Conservation (phyloP, 2,797 vertebrate genomes). For the Mycteria americana region DNA sequence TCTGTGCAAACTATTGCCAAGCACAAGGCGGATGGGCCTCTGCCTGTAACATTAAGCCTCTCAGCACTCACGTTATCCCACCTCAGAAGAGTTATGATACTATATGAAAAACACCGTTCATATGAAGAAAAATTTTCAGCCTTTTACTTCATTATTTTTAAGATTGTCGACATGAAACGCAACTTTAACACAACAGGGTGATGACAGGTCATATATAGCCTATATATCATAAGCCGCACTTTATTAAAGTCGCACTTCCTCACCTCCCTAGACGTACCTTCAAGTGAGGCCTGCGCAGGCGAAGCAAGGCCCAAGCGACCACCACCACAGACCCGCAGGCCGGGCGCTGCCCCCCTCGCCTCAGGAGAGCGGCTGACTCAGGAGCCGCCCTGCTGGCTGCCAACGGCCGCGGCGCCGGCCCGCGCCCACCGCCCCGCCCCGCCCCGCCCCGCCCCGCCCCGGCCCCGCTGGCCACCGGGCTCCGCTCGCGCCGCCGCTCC, state of each 20-base stretch:
- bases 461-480: not conserved
- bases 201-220: fast-evolving
- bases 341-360: too few species aligned
- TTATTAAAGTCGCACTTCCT: too few species aligned
- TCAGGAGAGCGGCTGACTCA: not conserved
- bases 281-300: not conserved
- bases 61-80: not conserved
- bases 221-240: not conserved
- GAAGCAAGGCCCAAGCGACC: not conserved
- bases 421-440: too few species aligned
- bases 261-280: not conserved
- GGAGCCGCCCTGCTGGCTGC: too few species aligned
- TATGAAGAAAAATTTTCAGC: not conserved
- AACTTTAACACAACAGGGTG: not conserved
- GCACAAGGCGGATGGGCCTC: fast-evolving
- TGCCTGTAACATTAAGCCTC: not conserved
- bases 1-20: not conserved
- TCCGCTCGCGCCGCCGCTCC: not conserved
- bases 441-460: too few species aligned
- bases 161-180: not conserved
- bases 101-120: not conserved
- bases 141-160: not conserved
- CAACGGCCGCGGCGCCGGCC: not conserved
- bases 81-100: not conserved
- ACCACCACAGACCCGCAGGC: not conserved